These are phyloP conservation scores for Drosophila colorata DNA, from an alignment of 2,888 invertebrate genomes.

Conservation along the genomic window DNA sequence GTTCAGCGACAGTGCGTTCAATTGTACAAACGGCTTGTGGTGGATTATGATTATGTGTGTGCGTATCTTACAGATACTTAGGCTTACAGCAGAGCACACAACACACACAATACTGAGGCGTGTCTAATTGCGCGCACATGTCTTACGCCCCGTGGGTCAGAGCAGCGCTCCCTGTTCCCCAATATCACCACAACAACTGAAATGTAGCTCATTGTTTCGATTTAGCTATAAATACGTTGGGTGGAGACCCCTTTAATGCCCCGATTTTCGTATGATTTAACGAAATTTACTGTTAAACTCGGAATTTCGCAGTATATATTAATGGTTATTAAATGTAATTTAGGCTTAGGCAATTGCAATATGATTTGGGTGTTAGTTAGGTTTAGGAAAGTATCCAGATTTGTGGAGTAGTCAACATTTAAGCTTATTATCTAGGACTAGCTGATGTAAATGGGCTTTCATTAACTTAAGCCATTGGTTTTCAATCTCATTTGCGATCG, in stretches of 20 bases:
- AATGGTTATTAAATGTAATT: slow-evolving; percentile 34
- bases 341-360: neutral
- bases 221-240: slow-evolving; percentile 35
- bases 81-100: slow-evolving; percentile 47
- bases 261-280: slow-evolving; percentile 46
- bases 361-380: neutral
- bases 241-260: slow-evolving; percentile 14
- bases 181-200: slow-evolving; percentile 50
- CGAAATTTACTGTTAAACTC: slow-evolving; percentile 36
- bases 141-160: slow-evolving; percentile 62
- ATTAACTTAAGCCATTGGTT: too few relatives aligned
- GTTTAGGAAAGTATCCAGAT: too few relatives aligned
- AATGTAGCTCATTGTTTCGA: slow-evolving; percentile 56
- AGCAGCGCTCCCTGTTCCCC: neutral
- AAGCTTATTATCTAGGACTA: too few relatives aligned
- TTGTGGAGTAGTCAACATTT: too few relatives aligned
- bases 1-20: slow-evolving; percentile 68
- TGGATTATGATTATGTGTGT: slow-evolving; percentile 72
- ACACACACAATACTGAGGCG: slow-evolving; percentile 46
- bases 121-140: slow-evolving; percentile 77
- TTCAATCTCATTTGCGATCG: too few relatives aligned
- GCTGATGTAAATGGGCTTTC: too few relatives aligned
- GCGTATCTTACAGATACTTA: slow-evolving; percentile 66
- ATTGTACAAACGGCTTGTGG: slow-evolving; percentile 78
- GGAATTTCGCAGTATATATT: slow-evolving; percentile 26